These are phyloP conservation scores for Mormyrops boulengeri DNA, from an alignment of 2,797 vertebrate genomes.

Conservation along the genomic window DNA sequence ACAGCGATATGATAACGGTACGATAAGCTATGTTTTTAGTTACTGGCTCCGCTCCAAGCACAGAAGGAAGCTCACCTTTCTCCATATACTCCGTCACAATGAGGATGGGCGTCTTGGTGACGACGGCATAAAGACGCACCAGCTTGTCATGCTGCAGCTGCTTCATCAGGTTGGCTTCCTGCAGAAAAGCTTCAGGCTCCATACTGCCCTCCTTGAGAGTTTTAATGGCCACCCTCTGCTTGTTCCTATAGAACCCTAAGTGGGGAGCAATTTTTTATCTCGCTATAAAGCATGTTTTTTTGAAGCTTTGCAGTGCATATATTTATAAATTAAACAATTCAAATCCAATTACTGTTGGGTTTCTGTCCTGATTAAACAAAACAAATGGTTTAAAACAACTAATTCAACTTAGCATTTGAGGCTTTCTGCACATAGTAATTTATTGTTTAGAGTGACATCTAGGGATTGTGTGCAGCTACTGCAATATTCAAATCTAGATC, in stretches of 20 bases:
- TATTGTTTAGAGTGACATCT: neutral
- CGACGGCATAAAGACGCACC: constrained; percentile 83
- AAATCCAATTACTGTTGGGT: neutral
- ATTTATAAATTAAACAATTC: neutral
- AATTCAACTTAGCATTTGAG: neutral
- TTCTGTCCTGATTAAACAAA: neutral
- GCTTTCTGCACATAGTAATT: neutral
- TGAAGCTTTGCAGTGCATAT: neutral
- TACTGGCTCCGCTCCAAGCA: neutral
- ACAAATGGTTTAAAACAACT: neutral
- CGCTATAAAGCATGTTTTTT: neutral
- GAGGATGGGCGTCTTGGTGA: constrained; percentile 85
- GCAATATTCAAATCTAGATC: neutral
- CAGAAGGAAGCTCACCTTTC: constrained; percentile 64
- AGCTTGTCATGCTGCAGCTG: constrained; percentile 81
- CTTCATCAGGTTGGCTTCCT: constrained; percentile 96
- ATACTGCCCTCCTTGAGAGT: constrained; percentile 90
- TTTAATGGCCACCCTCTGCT: constrained; percentile 87
- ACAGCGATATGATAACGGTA: neutral
- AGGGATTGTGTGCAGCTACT: neutral
- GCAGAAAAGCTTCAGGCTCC: constrained; percentile 82
- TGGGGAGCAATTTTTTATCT: neutral
- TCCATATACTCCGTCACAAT: constrained; percentile 93
- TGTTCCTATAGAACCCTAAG: constrained; percentile 84
- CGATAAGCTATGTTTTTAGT: neutral